Conservation (phyloP, 2,113 vertebrate species). For the Oceanodroma tethys region DNA sequence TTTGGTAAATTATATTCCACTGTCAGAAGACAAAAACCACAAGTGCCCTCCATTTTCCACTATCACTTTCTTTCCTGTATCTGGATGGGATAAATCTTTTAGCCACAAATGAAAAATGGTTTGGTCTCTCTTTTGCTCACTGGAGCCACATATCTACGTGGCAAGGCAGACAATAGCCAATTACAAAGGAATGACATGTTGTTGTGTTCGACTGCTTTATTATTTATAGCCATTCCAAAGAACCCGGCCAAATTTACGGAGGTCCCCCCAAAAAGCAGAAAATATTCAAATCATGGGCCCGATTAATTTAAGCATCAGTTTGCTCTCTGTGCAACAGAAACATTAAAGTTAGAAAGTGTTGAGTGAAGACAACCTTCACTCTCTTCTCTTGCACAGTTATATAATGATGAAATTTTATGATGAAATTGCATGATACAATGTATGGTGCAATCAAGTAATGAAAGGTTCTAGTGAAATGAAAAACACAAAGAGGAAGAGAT, state of each 20-base stretch:
- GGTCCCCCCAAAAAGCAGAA: not conserved
- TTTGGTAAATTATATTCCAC: not conserved
- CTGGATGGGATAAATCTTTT: not conserved
- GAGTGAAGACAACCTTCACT: not conserved
- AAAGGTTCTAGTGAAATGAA: slow-evolving; percentile 45
- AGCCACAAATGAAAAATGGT: not conserved
- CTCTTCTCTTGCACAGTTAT: not conserved
- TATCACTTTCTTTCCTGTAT: not conserved
- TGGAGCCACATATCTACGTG: not conserved
- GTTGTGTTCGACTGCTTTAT: not conserved
- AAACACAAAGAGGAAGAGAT: slow-evolving; percentile 42
- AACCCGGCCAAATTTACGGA: not conserved
- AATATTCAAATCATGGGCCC: not conserved
- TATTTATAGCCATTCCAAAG: not conserved
- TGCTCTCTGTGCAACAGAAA: not conserved
- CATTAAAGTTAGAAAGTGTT: not conserved
- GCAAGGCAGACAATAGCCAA: not conserved
- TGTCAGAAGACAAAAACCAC: not conserved
- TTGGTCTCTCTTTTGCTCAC: not conserved
- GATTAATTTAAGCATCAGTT: not conserved
- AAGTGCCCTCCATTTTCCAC: not conserved
- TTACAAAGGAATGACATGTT: not conserved
- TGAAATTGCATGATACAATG: slow-evolving; percentile 29
- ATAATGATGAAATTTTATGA: slow-evolving; percentile 43
- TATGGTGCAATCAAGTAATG: slow-evolving; percentile 43